Base-by-base conservation (phyloP, 2,797 vertebrate species). In the Chelon auratus region DNA sequence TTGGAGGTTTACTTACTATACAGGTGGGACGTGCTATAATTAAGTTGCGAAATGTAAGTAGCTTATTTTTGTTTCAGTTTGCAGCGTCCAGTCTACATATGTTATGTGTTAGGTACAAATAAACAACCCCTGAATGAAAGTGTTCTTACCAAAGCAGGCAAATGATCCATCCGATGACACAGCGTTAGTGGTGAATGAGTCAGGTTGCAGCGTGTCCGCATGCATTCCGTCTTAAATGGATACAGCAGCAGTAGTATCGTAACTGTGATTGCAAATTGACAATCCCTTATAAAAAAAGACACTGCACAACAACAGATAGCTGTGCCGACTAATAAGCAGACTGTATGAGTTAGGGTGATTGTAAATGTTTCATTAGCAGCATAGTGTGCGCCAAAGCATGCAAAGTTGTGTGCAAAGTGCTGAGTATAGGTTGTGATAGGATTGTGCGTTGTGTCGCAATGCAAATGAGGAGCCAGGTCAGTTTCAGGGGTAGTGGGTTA, bases 381-480 rank as follows among this genome's bases (percentile, higher is more conserved):
- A 7, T 33, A 8, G 5, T 33, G 30, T 8, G 7, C 30, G 2
- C 7, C 7, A 33, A 33, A 33, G 30, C 2, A 33, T 5, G 30
- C 30, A 33, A 33, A 33, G 30, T 33, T 33, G 30, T 7, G 30
- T 33, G 30, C 5, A 8, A 33, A 33, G 30, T 5, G 30, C 30
- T 33, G 30, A 33, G 30, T 33, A 3, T 33, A 30, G 6, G 30
- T 6, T 30, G 5, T 30, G 30, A 30, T 30, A 6, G 5, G 6
- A 33, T 7, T 33, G 30, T 33, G 30, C 24, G 2, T 40, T n/a
- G 14, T 8, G 1, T n/a, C 20, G 8, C 24, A 61, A 65, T 37
- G 10, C 30, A 50, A 59, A 50, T 66, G 12, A 55, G 18, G 26
- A 55, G 42, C 18, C 20, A 42, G 9, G 50, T 63, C 26, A 59